Conservation (phyloP, 2,888 invertebrate genomes). For the Gandaritis pyraliata region DNA sequence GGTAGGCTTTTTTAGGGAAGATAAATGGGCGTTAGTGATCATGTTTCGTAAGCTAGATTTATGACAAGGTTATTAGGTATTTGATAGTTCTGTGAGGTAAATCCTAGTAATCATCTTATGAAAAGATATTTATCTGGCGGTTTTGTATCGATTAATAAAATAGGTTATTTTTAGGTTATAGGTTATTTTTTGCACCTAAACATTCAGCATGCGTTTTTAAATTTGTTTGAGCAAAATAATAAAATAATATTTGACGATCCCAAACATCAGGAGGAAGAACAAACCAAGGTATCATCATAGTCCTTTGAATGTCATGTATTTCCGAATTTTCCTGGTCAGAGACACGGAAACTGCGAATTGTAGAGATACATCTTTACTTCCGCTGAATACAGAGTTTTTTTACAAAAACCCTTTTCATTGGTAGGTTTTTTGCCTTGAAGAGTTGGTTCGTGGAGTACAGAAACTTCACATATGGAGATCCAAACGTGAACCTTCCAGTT, state of each 20-base stretch:
- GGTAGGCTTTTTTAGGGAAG: background rate
- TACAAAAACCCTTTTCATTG: conserved; percentile 37
- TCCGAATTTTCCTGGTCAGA: background rate
- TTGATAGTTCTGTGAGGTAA: too few species aligned
- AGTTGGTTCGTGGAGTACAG: conserved; percentile 91
- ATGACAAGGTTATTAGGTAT: background rate
- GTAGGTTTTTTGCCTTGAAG: conserved; percentile 91
- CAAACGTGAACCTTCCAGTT: conserved; percentile 83
- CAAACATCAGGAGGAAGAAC: background rate
- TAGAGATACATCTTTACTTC: background rate
- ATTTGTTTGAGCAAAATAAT: too few species aligned
- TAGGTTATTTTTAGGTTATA: too few species aligned
- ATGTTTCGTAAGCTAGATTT: background rate
- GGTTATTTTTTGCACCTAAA: too few species aligned
- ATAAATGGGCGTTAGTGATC: background rate
- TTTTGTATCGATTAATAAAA: too few species aligned
- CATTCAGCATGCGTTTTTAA: too few species aligned
- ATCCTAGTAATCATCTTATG: too few species aligned
- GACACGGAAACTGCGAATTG: background rate
- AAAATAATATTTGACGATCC: too few species aligned
- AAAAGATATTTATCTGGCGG: too few species aligned
- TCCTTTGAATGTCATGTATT: background rate
- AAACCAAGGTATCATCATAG: background rate
- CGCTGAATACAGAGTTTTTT: background rate
- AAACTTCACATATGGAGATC: conserved; percentile 88